Base-by-base conservation (phyloP, 1,140 invertebrate species). In the Aphaenogaster ashmeadi region DNA sequence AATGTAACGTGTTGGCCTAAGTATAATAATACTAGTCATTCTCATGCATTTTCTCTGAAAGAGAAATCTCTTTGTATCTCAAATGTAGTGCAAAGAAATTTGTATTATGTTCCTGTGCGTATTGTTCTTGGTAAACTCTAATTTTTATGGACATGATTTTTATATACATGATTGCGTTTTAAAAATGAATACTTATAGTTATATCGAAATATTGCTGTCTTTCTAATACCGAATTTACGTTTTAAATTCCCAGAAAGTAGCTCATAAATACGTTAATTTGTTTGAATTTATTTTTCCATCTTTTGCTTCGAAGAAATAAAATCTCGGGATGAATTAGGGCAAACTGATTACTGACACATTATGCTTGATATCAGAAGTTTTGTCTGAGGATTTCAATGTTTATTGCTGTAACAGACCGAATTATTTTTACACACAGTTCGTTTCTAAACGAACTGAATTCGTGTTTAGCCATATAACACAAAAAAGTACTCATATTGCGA, bases 1-100 rank as follows among this genome's bases (percentile, higher is more conserved):
- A 84, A 75, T 36, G n/a, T 72, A 54, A 75, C 41, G 27, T 74
- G 33, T 60, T 75, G 38, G 64, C 78, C 78, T 81, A 81, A 81
- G 47, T 33, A 54, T 81, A 54, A 67, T 67, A 21, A 81, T 38
- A 80, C 36, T 81, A 81, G 78, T 81, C 62, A 81, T 38, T 27
- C 9, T 80, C 18, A 15, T 18, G 36, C 36, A 81, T 41, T 80
- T 80, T 54, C 47, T 11, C 21, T 52, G 5, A 38, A 54, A 69
- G 13, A 27, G 15, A 41, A 27, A 27, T 27, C 27, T 66, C 41
- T 66, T 66, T 79, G 2, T 64, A 66, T 67, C 13, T 47, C 15
- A 60, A 18, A 44, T 44, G 27, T 27, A 47, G 13, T 47, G 6
- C 41, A 64, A 78, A 58, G 13, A 27, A 47, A n/a, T 47, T 62